Base-by-base conservation (phyloP, 2,113 vertebrate genomes). In the Oryzias woworae region DNA sequence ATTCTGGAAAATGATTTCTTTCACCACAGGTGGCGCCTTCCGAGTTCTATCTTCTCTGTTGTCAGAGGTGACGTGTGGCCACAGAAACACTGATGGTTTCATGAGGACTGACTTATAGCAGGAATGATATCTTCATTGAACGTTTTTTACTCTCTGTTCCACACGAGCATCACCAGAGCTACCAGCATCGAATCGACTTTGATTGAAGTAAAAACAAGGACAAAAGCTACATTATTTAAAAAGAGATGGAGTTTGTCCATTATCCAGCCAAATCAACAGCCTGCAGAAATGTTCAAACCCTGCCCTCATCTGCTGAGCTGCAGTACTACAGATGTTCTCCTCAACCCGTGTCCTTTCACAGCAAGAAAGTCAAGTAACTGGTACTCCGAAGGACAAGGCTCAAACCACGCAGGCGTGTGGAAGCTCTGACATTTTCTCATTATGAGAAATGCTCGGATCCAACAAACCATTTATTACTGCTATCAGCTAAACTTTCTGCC, bases 241-340 rank as follows among this genome's bases (percentile, higher is more conserved):
- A 0, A 0, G n/a, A 13, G 36, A 12, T 36, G 36, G 10, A 12
- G 8, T 10, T 36, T 10, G 8, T 36, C 36, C 36, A 12, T 13
- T 36, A 10, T 36, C 36, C 36, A 36, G 12, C 36, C 8, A 8
- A 36, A 36, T 36, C 31, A 36, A 36, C 31, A 36, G 7, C 8
- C 36, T 36, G 36, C 36, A 36, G 36, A 36, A 36, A 36, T 36
- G 36, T 36, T 69, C 60, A 57, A 61, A 86, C 62, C 79, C 68
- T 78, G 77, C 83, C 82, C 78, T 84, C 85, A 55, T 77, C 80
- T 83, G 85, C 79, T 72, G 57, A 69, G 51, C 50, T 42, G 47
- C 49, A 71, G 85, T 58, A 85, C 69, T 87, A 73, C 82, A 79
- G 56, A 74, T 13, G 22, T 26, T 10, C 41, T 62, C 54, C 48